Conservation (phyloP, 30 jellyfish, hydroid and myxozoan genomes). For the Aurelia coerulea region DNA sequence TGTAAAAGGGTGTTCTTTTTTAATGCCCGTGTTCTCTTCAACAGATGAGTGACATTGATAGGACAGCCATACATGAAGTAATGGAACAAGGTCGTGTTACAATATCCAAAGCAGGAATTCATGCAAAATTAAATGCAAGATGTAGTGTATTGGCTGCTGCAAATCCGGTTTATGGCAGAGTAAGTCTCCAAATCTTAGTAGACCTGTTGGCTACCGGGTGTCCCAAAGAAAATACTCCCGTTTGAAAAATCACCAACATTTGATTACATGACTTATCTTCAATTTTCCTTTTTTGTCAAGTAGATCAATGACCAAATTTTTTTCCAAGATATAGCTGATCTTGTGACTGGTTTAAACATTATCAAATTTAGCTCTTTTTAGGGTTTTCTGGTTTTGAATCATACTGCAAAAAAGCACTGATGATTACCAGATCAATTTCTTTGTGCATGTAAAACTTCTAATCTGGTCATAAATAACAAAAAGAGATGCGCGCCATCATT, state of each 20-base stretch:
- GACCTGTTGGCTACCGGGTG: neutral
- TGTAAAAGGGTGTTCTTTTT: too few relatives aligned
- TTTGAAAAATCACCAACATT: neutral
- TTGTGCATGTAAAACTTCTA: too few relatives aligned
- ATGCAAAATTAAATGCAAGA: conserved; percentile 98
- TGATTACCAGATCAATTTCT: too few relatives aligned
- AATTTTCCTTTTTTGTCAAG: neutral
- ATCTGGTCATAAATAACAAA: too few relatives aligned
- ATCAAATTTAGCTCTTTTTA: too few relatives aligned
- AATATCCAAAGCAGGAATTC: conserved; percentile 98
- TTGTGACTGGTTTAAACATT: too few relatives aligned
- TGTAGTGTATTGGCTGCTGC: conserved; percentile 99
- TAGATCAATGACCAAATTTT: too few relatives aligned
- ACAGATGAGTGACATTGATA: conserved; percentile 98
- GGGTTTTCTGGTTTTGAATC: too few relatives aligned
- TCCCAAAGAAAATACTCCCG: too few relatives aligned
- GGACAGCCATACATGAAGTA: conserved; percentile 99
- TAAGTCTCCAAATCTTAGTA: conserved; percentile 11
- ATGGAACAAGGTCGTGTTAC: conserved; percentile 99
- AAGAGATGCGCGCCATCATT: too few relatives aligned
- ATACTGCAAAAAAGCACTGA: too few relatives aligned
- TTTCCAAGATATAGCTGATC: too few relatives aligned
- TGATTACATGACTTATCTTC: neutral
- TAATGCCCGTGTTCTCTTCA: neutral
- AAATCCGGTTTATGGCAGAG: conserved; percentile 99